Base-by-base conservation (phyloP, 2,888 invertebrate genomes). In the Leptinotarsa tumamoca region DNA sequence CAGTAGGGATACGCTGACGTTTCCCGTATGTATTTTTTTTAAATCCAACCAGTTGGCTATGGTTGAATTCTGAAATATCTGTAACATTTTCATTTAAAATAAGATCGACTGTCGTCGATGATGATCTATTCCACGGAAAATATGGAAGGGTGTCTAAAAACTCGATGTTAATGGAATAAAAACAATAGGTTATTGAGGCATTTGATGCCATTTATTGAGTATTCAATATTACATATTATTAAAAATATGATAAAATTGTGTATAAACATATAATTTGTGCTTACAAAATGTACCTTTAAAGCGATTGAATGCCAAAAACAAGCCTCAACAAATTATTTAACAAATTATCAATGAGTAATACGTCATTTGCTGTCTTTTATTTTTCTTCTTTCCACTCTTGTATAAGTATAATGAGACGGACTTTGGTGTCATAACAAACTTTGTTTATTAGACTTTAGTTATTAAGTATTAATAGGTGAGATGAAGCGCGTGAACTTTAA, bases 191-290 rank as follows among this genome's bases (percentile, higher is more conserved):
- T 10, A 70, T 61, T 51, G 21, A 56, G 58, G 61, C 70, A 58
- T 61, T 58, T 70, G 0, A 70, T 67, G 80, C 79, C 78, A 50
- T 81, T 80, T 81, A 81, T 79, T 80, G 77, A 81, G 76, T 80
- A 81, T 79, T 80, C 78, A 80, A 80, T 81, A 81, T 82, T 84
- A 84, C 83, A 85, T 86, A 84, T 84, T 87, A 87, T 87, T 88
- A 87, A 88, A 88, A 88, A 88, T 88, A 88, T 87, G 87, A 86
- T 87, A 88, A 87, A 88, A 84, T 84, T 83, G 88, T 88, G 88
- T 88, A 88, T 88, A 88, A 88, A 87, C 87, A 87, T 87, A 88
- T 87, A 82, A 82, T 85, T 86, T 88, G 87, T 87, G 87, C 87
- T 87, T 87, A 87, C 86, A 87, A 87, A 87, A 87, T 83, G 83